A percentile compares a stretch with the other conserved stretches of the same genome.
Conservation (phyloP, 2,797 vertebrate genomes). For the Phrynocephalus vlangalii region DNA sequence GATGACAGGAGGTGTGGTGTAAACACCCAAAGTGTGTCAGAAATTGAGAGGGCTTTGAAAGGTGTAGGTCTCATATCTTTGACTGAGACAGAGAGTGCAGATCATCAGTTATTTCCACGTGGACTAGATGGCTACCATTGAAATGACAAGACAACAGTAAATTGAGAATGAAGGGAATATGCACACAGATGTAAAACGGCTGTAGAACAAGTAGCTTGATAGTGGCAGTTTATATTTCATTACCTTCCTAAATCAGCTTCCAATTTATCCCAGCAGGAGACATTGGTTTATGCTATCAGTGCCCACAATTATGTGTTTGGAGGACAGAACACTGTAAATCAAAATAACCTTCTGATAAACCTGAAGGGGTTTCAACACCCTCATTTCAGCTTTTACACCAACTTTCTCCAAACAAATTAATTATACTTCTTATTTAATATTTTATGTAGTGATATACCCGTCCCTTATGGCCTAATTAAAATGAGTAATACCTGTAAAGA, state of each 20-base stretch:
- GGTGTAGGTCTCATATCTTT: background rate
- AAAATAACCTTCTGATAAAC: slow-evolving; percentile 40
- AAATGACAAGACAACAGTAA: background rate
- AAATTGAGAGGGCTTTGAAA: background rate
- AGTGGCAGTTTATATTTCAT: background rate
- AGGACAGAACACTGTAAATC: background rate
- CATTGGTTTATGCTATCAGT: slow-evolving; percentile 13
- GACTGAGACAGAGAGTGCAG: background rate
- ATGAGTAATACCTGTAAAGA: slow-evolving; percentile 42
- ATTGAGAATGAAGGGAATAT: background rate
- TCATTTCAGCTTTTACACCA: slow-evolving; percentile 30
- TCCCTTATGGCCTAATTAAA: slow-evolving; percentile 50
- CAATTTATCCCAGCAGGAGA: slow-evolving; percentile 2
- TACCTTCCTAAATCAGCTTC: background rate
- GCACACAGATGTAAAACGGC: too few relatives aligned
- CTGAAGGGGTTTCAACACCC: slow-evolving; percentile 10
- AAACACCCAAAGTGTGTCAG: background rate
- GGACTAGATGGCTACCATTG: background rate
- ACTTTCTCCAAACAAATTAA: slow-evolving; percentile 41
- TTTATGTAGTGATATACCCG: slow-evolving; percentile 46
- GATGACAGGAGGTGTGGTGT: background rate
- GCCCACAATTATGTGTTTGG: background rate
- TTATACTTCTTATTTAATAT: slow-evolving; percentile 55
- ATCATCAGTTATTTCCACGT: background rate
- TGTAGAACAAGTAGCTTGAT: background rate